phyloP scores from a whole-genome alignment of 2,797 vertebrate species.

The Cossypha niveicapilla region DNA sequence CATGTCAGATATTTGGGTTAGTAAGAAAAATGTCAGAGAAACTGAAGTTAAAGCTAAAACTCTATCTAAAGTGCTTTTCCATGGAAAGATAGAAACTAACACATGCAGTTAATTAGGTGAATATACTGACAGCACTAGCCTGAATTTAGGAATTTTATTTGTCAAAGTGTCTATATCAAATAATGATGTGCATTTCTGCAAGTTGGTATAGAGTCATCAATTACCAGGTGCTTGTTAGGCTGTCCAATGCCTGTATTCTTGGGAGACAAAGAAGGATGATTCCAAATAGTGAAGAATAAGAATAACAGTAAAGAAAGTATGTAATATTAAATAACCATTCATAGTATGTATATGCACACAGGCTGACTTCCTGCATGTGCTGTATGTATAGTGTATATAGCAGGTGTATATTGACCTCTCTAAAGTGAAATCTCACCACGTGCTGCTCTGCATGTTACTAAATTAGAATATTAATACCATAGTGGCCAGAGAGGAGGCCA shows the following conservation, averaged over 20 bases:
- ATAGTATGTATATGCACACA: no score
- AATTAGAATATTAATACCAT: neutral
- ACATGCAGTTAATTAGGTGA: neutral
- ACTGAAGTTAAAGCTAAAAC: neutral
- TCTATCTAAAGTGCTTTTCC: neutral
- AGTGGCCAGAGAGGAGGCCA: neutral
- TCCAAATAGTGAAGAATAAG: neutral
- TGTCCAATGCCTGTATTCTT: neutral
- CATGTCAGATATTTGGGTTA: neutral
- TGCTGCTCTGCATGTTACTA: neutral
- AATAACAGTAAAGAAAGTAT: neutral
- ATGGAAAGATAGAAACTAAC: neutral
- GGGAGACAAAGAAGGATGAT: neutral
- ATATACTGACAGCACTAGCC: neutral
- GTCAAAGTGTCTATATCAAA: neutral
- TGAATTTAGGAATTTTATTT: neutral
- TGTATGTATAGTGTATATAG: accelerated
- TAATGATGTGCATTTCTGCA: neutral
- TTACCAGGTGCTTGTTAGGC: neutral
- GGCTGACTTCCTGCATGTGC: neutral
- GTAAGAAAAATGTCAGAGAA: neutral
- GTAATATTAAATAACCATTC: neutral
- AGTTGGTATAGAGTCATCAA: neutral
- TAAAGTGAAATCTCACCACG: neutral
- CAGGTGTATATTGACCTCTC: neutral